phyloP scores from a whole-genome alignment of 2,888 invertebrate genomes.

The Tenthredo livida region DNA sequence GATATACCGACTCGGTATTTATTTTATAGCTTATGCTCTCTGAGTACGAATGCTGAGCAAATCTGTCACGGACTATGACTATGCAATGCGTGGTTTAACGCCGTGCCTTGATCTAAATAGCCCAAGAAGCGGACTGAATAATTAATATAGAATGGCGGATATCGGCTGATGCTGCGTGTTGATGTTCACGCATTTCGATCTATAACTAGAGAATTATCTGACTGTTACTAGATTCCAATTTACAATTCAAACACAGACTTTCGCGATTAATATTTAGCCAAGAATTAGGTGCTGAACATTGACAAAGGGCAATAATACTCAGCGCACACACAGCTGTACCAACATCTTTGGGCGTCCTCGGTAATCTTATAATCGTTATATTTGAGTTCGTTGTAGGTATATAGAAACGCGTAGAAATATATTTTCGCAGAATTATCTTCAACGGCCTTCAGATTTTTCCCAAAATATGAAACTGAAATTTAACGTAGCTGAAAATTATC shows the following conservation, averaged over 20 bases:
- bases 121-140: conserved; percentile 36
- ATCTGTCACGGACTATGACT: conserved; percentile 47
- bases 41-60: conserved; percentile 18
- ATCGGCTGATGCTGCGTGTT: not conserved
- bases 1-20: conserved; percentile 43
- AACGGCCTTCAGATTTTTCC: not conserved
- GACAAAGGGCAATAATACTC: not conserved
- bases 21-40: conserved; percentile 14
- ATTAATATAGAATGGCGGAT: conserved; percentile 25
- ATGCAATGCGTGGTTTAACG: conserved; percentile 34
- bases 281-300: not conserved
- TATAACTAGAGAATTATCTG: not conserved
- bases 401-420: not conserved
- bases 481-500: not conserved
- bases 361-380: not conserved
- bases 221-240: not conserved
- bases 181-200: not conserved
- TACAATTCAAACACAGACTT: not conserved
- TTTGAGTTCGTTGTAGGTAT: not conserved
- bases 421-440: not conserved
- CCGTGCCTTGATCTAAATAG: conserved; percentile 47
- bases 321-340: not conserved
- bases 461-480: not conserved
- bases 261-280: not conserved
- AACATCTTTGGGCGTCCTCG: not conserved